Conservation (phyloP, 2,888 invertebrate genomes). For the Microchrysa polita region DNA sequence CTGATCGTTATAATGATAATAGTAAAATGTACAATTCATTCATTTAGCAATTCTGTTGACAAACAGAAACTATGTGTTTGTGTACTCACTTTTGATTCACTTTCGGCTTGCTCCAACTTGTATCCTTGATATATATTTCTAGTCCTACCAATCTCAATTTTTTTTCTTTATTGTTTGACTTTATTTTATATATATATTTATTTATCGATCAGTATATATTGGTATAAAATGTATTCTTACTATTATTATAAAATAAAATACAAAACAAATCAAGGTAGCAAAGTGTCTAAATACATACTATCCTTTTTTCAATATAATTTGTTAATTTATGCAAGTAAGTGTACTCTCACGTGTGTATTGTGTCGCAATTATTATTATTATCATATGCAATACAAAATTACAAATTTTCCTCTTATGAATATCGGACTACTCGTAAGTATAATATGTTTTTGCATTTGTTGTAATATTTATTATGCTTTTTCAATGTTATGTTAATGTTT, state of each 20-base stretch:
- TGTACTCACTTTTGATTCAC: neutral
- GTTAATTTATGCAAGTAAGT: neutral
- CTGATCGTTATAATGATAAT: neutral
- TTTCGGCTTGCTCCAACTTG: too few relatives aligned
- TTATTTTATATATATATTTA: neutral
- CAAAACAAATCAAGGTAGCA: too few relatives aligned
- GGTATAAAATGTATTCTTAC: conserved; percentile 23
- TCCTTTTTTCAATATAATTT: neutral
- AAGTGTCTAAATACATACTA: neutral
- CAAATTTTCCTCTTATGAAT: conserved; percentile 20
- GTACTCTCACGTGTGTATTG: too few relatives aligned
- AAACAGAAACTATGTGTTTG: neutral
- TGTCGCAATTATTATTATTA: neutral
- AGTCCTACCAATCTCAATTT: neutral
- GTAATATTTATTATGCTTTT: conserved; percentile 8
- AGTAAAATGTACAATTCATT: conserved; percentile 25
- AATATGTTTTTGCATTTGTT: conserved; percentile 5
- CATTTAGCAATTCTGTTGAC: neutral
- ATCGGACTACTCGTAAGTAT: conserved; percentile 1
- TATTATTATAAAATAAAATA: neutral
- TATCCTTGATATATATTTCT: conserved; percentile 1
- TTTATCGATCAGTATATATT: neutral
- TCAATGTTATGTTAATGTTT: conserved; percentile 9
- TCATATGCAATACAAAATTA: conserved; percentile 35
- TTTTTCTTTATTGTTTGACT: neutral